These are phyloP conservation scores for Solen grandis DNA, from an alignment of 1,140 invertebrate species.

Conservation along the genomic window DNA sequence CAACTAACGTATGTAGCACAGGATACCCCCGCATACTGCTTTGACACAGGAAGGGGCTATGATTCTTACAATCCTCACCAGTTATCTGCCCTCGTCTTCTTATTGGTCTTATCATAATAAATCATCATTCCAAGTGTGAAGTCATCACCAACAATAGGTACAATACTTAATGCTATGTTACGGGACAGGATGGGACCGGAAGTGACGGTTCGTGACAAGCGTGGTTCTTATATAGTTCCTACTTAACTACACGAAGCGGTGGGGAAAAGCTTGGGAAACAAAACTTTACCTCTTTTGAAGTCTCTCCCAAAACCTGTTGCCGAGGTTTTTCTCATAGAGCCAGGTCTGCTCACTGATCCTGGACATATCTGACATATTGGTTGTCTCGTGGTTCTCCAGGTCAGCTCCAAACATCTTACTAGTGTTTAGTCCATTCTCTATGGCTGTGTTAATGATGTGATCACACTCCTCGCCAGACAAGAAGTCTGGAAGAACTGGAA, in stretches of 20 bases:
- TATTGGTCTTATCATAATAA: too few species aligned
- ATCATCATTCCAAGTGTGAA: too few species aligned
- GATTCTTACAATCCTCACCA: too few species aligned
- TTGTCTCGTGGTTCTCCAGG: background rate
- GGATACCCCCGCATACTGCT: too few species aligned
- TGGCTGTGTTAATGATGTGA: conserved; percentile 5
- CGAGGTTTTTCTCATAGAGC: conserved; percentile 1
- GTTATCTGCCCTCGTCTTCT: too few species aligned
- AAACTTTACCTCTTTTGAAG: conserved; percentile 13
- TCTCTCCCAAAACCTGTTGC: conserved; percentile 4
- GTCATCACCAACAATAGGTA: too few species aligned
- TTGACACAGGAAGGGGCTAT: too few species aligned
- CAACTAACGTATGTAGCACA: too few species aligned
- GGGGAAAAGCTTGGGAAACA: too few species aligned
- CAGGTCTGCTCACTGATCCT: conserved; percentile 38
- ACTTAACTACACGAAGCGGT: too few species aligned
- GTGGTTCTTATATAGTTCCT: too few species aligned
- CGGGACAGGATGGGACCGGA: background rate
- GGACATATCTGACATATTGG: conserved; percentile 5
- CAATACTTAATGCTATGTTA: background rate
- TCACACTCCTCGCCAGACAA: conserved; percentile 34
- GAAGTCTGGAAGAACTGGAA: conserved; percentile 45
- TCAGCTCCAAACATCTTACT: conserved; percentile 40
- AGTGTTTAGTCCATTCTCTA: conserved; percentile 7
- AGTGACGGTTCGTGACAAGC: too few species aligned